These are phyloP conservation scores for Epinephelus lanceolatus DNA, from an alignment of 2,113 vertebrate species.

Conservation along the genomic window DNA sequence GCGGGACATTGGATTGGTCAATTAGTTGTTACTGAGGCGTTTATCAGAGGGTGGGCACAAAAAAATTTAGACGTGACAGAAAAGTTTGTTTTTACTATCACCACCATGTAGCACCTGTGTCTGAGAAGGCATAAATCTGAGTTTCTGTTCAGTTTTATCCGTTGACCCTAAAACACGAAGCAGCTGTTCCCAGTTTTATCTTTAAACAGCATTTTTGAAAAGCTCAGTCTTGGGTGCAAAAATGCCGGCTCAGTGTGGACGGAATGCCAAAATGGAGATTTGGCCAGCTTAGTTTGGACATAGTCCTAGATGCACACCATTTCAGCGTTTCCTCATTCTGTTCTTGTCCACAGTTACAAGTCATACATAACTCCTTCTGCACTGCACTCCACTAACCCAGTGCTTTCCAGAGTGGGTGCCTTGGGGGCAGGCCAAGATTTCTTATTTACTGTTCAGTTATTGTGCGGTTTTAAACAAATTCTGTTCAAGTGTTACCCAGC, in stretches of 20 bases:
- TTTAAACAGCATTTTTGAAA: not conserved
- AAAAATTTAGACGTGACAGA: not conserved
- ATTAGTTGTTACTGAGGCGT: not conserved
- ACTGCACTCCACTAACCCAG: not conserved
- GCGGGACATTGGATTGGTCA: too few relatives aligned
- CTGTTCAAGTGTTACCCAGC: too few relatives aligned
- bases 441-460: not conserved
- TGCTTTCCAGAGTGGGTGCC: not conserved
- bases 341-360: not conserved
- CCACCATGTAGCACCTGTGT: not conserved
- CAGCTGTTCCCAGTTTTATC: not conserved
- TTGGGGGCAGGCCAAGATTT: not conserved
- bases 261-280: slow-evolving; percentile 1
- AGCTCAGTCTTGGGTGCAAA: not conserved
- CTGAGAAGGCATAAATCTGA: not conserved
- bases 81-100: not conserved
- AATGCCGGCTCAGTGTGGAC: slow-evolving; percentile 4
- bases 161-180: not conserved
- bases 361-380: not conserved
- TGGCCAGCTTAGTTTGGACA: not conserved
- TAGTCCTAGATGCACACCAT: slow-evolving; percentile 4
- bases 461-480: too few relatives aligned
- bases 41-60: not conserved
- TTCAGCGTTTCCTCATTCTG: not conserved
- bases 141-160: slow-evolving; percentile 1